These are phyloP conservation scores for Antheraea pernyi DNA, from an alignment of 1,140 invertebrate species.

Conservation along the genomic window DNA sequence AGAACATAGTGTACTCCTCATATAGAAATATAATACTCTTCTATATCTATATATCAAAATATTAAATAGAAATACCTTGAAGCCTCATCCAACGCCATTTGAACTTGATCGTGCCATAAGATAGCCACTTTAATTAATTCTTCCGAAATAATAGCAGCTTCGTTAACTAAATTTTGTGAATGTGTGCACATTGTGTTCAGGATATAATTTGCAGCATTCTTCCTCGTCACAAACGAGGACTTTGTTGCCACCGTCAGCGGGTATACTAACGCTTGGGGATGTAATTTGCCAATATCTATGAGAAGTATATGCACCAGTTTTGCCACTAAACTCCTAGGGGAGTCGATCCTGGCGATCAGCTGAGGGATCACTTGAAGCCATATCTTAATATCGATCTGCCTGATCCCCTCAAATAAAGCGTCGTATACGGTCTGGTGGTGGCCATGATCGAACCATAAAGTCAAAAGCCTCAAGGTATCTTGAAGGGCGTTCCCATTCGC, in stretches of 20 bases:
- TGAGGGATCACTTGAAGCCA: constrained; percentile 99
- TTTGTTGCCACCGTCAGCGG: constrained; percentile 98
- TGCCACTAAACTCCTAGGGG: constrained; percentile 91
- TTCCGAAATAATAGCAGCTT: constrained; percentile 96
- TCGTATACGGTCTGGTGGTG: constrained; percentile 96
- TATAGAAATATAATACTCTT: too few species aligned
- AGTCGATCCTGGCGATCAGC: constrained; percentile 98
- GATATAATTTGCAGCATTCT: constrained; percentile 96
- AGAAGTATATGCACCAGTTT: constrained; percentile 95
- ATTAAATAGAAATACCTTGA: constrained; percentile 79
- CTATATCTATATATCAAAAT: background rate
- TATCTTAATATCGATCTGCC: constrained; percentile 96
- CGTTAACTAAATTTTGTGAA: constrained; percentile 94
- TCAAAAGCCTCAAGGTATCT: constrained; percentile 95
- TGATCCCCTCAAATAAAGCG: constrained; percentile 94
- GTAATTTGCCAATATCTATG: constrained; percentile 95
- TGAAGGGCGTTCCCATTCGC: constrained; percentile 96
- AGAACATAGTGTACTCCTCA: too few species aligned
- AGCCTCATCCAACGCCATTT: constrained; percentile 98
- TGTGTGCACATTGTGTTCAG: constrained; percentile 97
- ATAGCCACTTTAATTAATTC: constrained; percentile 99
- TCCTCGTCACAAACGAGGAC: constrained; percentile 90
- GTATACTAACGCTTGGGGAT: constrained; percentile 96
- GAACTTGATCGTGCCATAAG: constrained; percentile 99
- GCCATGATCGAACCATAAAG: constrained; percentile 97